Evolutionary conservation across 2,888 invertebrate genomes (phyloP).

Genomic region (Athripsodes cinereus): DNA sequence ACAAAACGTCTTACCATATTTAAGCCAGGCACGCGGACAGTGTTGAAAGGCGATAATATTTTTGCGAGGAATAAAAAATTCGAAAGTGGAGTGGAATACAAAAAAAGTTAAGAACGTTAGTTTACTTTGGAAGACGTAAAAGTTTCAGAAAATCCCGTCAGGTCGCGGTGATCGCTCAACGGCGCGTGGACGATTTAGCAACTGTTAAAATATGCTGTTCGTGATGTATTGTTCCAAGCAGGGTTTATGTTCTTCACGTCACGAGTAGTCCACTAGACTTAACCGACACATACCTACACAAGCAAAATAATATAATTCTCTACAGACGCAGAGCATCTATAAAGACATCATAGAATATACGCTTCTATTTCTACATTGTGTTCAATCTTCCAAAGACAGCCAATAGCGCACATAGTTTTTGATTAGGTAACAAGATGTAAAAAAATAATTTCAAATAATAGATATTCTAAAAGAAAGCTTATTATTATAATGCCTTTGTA

Average conservation of each 20-base stretch:
- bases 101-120: conserved; percentile 5
- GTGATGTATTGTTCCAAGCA: background rate
- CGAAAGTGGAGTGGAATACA: conserved; percentile 3
- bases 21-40: conserved; percentile 7
- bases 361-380: too few species aligned
- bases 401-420: too few species aligned
- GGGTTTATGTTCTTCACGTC: background rate
- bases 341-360: too few species aligned
- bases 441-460: too few species aligned
- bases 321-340: too few species aligned
- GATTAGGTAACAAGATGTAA: too few species aligned
- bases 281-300: too few species aligned
- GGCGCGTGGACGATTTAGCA: conserved; percentile 23
- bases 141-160: conserved; percentile 21
- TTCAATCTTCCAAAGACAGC: too few species aligned
- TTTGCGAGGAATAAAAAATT: background rate
- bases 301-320: too few species aligned
- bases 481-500: too few species aligned
- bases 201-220: conserved; percentile 12
- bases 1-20: background rate
- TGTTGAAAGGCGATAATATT: conserved; percentile 1
- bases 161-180: conserved; percentile 25
- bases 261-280: too few species aligned
- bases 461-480: too few species aligned
- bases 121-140: background rate